phyloP scores from a whole-genome alignment of 92 coral and sea anemone species.

The Parazoanthus atlanticus region DNA sequence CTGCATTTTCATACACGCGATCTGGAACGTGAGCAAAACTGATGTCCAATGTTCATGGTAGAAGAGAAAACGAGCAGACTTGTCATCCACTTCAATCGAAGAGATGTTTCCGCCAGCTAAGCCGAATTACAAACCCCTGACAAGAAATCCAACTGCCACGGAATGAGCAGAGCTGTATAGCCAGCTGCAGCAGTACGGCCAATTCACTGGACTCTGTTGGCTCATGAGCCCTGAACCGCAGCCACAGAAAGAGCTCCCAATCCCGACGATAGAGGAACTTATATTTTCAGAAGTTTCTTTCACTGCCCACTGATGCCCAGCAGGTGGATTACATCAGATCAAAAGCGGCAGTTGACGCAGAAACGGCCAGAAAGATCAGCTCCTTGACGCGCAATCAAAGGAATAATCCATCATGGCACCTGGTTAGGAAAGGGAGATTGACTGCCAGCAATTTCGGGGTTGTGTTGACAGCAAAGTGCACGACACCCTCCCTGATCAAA shows the following conservation, averaged over 20 bases:
- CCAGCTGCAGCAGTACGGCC: conserved; percentile 14
- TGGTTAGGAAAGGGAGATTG: too few species aligned
- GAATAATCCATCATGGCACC: conserved; percentile 31
- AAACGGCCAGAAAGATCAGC: conserved; percentile 30
- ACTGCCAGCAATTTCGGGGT: conserved; percentile 30
- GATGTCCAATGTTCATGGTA: background rate
- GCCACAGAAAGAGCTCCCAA: conserved; percentile 24
- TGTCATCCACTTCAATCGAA: background rate
- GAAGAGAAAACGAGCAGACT: background rate
- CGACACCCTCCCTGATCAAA: conserved; percentile 52
- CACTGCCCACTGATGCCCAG: background rate
- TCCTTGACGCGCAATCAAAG: conserved; percentile 36
- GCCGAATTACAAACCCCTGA: conserved; percentile 2
- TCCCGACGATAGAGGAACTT: conserved; percentile 49
- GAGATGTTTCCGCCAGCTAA: conserved; percentile 50
- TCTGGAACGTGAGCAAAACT: background rate
- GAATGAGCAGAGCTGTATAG: conserved; percentile 26
- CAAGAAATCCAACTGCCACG: conserved; percentile 26
- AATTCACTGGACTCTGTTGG: conserved; percentile 46
- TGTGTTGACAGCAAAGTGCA: conserved; percentile 39
- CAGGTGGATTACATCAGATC: conserved; percentile 33
- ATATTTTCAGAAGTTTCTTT: conserved; percentile 47
- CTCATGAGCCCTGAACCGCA: conserved; percentile 56
- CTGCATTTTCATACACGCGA: background rate
- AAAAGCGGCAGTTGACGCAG: conserved; percentile 14